Percentiles rank a stretch among this genome's conserved stretches.
These are phyloP conservation scores for Diprion similis DNA, from an alignment of 1,140 invertebrate species.

Conservation along the genomic window DNA sequence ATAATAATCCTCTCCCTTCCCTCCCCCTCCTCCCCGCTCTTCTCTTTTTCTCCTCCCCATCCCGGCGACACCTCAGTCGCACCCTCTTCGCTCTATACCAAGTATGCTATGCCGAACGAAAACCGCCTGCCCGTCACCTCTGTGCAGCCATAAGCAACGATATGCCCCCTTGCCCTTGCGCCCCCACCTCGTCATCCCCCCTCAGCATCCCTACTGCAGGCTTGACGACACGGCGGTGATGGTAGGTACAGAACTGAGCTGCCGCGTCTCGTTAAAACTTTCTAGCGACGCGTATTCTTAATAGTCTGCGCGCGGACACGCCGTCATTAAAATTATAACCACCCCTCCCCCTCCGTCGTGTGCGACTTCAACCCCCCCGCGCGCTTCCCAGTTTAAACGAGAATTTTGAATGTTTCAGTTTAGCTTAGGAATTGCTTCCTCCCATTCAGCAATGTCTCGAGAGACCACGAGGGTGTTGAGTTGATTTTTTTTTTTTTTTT, in stretches of 20 bases:
- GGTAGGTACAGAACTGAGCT: background rate
- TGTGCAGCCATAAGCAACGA: background rate
- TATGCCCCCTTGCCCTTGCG: slow-evolving; percentile 18
- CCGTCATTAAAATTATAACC: slow-evolving; percentile 65
- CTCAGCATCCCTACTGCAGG: slow-evolving; percentile 6
- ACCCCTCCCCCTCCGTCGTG: background rate
- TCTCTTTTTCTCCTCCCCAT: background rate
- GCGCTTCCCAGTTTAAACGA: background rate
- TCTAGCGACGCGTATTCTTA: slow-evolving; percentile 64
- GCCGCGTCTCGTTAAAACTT: slow-evolving; percentile 62
- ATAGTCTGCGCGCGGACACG: slow-evolving; percentile 62
- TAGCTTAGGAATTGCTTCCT: background rate
- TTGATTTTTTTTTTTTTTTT: too few relatives aligned
- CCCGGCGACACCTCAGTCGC: too few relatives aligned
- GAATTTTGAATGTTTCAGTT: background rate
- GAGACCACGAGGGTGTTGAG: too few relatives aligned
- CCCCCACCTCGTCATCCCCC: background rate
- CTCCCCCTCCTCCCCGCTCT: background rate
- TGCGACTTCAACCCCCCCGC: background rate
- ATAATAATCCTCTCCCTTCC: slow-evolving; percentile 53
- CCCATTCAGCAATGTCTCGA: background rate
- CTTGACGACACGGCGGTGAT: background rate
- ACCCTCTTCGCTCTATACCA: too few relatives aligned
- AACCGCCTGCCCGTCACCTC: background rate
- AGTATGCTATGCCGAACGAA: too few relatives aligned